Evolutionary conservation across 2,888 invertebrate genomes (phyloP).

Genomic region (Scaeva pyrastri): DNA sequence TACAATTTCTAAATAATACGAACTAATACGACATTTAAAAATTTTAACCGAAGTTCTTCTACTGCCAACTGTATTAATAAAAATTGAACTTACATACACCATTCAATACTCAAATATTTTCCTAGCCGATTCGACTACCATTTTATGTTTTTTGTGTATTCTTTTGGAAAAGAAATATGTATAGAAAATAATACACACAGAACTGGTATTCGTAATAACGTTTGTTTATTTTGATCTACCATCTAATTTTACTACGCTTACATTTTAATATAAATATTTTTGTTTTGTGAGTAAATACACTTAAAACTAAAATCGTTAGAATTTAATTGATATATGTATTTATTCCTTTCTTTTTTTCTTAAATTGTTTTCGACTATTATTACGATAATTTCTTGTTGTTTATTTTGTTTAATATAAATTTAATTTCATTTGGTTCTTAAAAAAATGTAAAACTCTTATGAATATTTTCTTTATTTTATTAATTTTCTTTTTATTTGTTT

Average conservation of each 20-base stretch:
- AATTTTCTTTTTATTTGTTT: background rate
- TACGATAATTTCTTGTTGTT: conserved; percentile 46
- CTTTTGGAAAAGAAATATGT: background rate
- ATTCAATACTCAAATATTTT: no score
- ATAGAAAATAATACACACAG: background rate
- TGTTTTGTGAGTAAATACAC: conserved; percentile 66
- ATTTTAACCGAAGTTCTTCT: no score
- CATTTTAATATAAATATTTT: conserved; percentile 71
- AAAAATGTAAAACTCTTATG: conserved; percentile 72
- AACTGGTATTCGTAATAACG: conserved; percentile 47
- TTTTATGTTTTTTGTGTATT: no score
- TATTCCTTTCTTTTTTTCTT: conserved; percentile 1
- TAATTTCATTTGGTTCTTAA: conserved; percentile 69
- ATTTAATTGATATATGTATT: conserved; percentile 74
- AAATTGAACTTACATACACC: no score
- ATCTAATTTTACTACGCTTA: conserved; percentile 69
- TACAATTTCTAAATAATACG: no score
- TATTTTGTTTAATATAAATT: conserved; percentile 33
- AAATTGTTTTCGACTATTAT: conserved; percentile 50
- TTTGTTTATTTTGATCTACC: conserved; percentile 68
- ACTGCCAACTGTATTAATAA: no score
- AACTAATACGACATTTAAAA: no score
- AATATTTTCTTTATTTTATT: conserved; percentile 37
- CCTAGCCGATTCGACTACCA: no score
- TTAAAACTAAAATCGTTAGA: conserved; percentile 70